phyloP scores from a whole-genome alignment of 2,888 invertebrate species.

The Baccha elongata region DNA sequence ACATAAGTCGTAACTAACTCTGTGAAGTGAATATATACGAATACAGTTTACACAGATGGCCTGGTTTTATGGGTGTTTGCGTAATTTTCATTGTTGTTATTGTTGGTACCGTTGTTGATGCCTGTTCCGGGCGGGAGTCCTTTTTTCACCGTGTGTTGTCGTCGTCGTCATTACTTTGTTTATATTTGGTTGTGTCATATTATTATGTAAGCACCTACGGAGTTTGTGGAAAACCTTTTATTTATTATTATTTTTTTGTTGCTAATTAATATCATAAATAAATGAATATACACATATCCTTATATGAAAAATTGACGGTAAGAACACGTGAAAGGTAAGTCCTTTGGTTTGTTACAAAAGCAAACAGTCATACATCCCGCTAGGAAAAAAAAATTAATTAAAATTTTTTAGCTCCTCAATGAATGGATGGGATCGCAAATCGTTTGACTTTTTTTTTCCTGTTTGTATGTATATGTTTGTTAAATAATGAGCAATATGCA shows the following conservation, averaged over 20 bases:
- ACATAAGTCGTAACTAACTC: conserved; percentile 5
- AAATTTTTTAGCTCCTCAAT: conserved; percentile 2
- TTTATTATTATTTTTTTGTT: conserved; percentile 38
- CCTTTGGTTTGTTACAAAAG: conserved; percentile 33
- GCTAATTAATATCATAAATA: conserved; percentile 42
- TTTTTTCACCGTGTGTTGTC: neutral
- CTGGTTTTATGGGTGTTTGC: conserved; percentile 63
- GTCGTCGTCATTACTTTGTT: conserved; percentile 22
- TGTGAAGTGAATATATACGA: neutral
- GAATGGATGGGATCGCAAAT: too few relatives aligned
- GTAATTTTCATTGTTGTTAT: conserved; percentile 41
- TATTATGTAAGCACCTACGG: conserved; percentile 5
- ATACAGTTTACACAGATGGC: conserved; percentile 42
- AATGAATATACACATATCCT: neutral
- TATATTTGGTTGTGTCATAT: conserved; percentile 18
- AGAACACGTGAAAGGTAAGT: conserved; percentile 51
- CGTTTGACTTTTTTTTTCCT: too few relatives aligned
- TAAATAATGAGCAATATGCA: too few relatives aligned
- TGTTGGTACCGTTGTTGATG: neutral
- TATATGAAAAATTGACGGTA: conserved; percentile 2
- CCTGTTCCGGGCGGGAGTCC: neutral
- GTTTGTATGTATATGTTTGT: too few relatives aligned
- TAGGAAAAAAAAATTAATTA: conserved; percentile 14
- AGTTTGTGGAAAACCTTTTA: neutral
- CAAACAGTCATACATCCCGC: conserved; percentile 27